Conservation (phyloP, 2,797 vertebrate species). For the Premnoplex brunnescens region DNA sequence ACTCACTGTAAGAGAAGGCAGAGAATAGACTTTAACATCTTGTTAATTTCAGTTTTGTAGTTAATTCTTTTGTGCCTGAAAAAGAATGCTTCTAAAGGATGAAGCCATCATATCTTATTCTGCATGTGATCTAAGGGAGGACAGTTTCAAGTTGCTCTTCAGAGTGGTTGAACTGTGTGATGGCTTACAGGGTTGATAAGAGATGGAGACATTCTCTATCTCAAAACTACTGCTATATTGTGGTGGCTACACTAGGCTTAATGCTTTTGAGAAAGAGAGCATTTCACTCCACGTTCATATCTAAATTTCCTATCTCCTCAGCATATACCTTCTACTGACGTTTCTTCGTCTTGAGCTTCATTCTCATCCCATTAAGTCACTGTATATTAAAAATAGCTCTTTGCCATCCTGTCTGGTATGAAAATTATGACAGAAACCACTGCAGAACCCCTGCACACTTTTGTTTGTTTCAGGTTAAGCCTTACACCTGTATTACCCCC, state of each 20-base stretch:
- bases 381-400: background rate
- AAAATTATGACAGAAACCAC: background rate
- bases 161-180: background rate
- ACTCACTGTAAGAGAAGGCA: background rate
- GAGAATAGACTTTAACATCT: background rate
- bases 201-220: background rate
- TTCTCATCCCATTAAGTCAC: background rate
- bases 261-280: background rate
- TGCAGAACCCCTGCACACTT: background rate
- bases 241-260: background rate
- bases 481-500: fast-evolving
- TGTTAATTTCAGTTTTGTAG: background rate
- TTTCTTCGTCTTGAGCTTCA: background rate
- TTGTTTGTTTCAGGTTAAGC: background rate
- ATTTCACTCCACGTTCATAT: background rate
- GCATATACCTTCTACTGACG: background rate
- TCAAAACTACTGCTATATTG: background rate
- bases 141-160: background rate
- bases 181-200: background rate
- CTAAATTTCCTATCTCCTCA: background rate
- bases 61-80: background rate
- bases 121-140: background rate
- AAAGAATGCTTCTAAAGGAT: background rate
- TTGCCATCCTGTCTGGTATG: background rate
- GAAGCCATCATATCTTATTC: background rate